Base-by-base conservation (phyloP, 2,888 invertebrate species). In the Lepeophtheirus nordmannii region DNA sequence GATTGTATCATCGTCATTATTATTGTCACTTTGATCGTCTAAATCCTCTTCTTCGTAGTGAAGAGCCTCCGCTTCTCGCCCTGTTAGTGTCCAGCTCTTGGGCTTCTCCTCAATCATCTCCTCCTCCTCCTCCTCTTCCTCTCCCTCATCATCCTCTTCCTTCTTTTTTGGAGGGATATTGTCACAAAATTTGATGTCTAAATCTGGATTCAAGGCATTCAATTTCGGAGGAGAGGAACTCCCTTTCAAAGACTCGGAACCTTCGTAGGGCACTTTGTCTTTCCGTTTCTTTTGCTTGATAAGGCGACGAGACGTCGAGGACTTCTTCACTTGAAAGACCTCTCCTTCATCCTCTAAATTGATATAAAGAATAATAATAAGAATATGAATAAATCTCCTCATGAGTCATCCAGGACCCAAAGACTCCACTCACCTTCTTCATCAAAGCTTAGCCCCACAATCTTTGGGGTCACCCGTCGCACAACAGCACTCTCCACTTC, bases 311-410 rank as follows among this genome's bases (percentile, higher is more conserved):
- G 92, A 92, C 73, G 92, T 88, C 10, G 89, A 89, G 10, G 94
- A 92, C 76, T 94, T 94, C 76, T 90, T 92, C 63, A 96, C 89
- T 81, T 92, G 87, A 76, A 96, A 94, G 64, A 88, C 85, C 78
- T 92, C 92, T 37, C 83, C 86, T 71, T 83, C 84, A 30, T 30
- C 30, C 74, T 87, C 87, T 40, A 62, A n/a, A n/a, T n/a, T n/a
- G n/a, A 62, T 14, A 5, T 7, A 62, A 14, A 56, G 1, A 2
- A 30, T 30, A 30, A 30, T n/a, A 30, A 5, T 30, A 30, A 7
- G 30, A 30, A 7, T 30, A n/a, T n/a, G n/a, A n/a, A n/a, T n/a
- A n/a, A 30, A 30, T 30, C 2, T 30, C 7, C 30, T 5, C 7
- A 30, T 30, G 3, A 2, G 3, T 30, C 30, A 30, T 30, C 30